Base-by-base conservation (phyloP, 1,140 invertebrate species). In the Dolichoris vasculosae region DNA sequence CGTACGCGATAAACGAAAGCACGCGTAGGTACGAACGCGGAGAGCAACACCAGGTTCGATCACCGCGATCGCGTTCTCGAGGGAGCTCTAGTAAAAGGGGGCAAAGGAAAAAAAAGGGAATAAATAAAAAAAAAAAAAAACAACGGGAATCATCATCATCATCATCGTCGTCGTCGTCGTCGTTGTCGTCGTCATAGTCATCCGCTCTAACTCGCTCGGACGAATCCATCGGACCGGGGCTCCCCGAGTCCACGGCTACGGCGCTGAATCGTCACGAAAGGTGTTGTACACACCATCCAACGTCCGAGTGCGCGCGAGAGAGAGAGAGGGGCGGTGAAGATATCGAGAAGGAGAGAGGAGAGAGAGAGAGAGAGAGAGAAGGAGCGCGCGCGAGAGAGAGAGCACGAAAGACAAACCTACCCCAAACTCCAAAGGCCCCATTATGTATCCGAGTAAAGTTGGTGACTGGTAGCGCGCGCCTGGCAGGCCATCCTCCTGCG, bases 381-480 rank as follows among this genome's bases (percentile, higher is more conserved):
- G 35, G 76, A 78, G 76, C 38, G 75, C 11, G 75, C 51, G 75
- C 32, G 46, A 8, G 75, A 76, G 51, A 26, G 76, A 38, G 51
- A 35, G 51, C 40, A 20, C 9, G 48, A n/a, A 32, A 23, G 35
- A 32, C 2, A 69, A 69, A 69, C 67, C 67, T 69, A 69, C 67
- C 67, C 67, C 67, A 69, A 69, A 20, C 67, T 35, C 40, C 71
- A 75, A n/a, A 46, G 78, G 32, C 64, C 67, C 69, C 48, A 73
- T 82, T 55, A 73, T 55, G 69, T 51, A 82, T 55, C 40, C 6
- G 7, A 40, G 51, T 81, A 69, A 81, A 51, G 64, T 35, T 82
- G 79, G 79, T 69, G 32, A 71, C 40, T 71, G 79, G 79, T 71
- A 82, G 79, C n/a, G 79, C 46, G 79, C 26, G 40, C 17, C 8